Percentiles rank a stretch among this genome's conserved stretches.
Conservation (phyloP, 2,888 invertebrate genomes). For the Alitta virens region DNA sequence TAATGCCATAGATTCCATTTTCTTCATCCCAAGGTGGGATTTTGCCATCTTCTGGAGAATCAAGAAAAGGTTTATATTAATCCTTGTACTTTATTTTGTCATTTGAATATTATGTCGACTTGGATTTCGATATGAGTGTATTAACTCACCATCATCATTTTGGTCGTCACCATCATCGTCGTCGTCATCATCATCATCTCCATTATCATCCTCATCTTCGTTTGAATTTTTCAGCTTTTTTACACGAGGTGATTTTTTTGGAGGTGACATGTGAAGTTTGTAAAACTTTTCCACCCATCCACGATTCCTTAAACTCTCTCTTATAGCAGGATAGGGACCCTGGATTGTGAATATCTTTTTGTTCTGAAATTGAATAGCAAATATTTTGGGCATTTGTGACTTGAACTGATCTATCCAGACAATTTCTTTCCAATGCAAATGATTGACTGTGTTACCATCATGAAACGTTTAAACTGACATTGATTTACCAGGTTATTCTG, state of each 20-base stretch:
- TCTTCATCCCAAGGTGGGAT: conserved; percentile 57
- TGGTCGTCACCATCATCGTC: conserved; percentile 18
- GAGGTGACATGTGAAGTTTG: conserved; percentile 21
- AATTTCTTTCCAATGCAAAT: not conserved
- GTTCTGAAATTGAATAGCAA: conserved; percentile 23
- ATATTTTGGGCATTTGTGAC: too few species aligned
- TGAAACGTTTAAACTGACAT: not conserved
- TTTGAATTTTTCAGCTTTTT: conserved; percentile 14
- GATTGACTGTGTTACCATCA: not conserved
- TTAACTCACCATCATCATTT: conserved; percentile 19
- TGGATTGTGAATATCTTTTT: conserved; percentile 56
- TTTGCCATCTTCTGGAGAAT: conserved; percentile 16
- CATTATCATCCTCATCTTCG: conserved; percentile 18
- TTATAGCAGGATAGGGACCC: conserved; percentile 54
- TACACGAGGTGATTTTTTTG: conserved; percentile 25
- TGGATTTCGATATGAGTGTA: not conserved
- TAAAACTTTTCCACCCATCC: conserved; percentile 59
- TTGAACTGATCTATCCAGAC: too few species aligned
- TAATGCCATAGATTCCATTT: conserved; percentile 56
- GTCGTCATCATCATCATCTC: conserved; percentile 27
- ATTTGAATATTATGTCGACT: too few species aligned
- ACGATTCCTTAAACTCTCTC: conserved; percentile 48
- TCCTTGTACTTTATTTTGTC: too few species aligned
- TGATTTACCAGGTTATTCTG: too few species aligned
- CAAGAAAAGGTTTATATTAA: too few species aligned